Evolutionary conservation across 2,113 vertebrate genomes (phyloP), one percentile per base, ranked within the genome.

Genomic region (Tragulus kanchil): DNA sequence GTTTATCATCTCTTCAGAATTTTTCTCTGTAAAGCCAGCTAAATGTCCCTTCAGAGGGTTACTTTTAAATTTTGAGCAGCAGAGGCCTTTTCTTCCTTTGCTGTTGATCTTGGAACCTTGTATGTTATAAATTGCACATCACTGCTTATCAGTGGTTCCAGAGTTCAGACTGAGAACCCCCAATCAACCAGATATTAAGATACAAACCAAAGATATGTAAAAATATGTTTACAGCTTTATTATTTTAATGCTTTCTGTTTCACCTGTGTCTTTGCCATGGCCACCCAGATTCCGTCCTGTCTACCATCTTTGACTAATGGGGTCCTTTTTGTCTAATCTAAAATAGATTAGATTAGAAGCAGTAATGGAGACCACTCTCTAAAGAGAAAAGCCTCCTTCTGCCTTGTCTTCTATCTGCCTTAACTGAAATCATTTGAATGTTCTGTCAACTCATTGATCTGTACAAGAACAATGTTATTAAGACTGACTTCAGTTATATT

Each of bases 21-120:
- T 94, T 94, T 95, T 85, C 45, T 75, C 64, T 31, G 21, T 85
- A 84, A 84, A 93, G 56, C 19, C 61, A 65, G 21, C 69, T 71
- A 87, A 52, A 59, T 86, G 26, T 50, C 42, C 23, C 19, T 54
- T 89, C 36, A 85, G 82, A 90, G 31, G 15, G 8, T 92, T 62
- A 62, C 3, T 54, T 84, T 95, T 42, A 78, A 62, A 50, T 89
- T 94, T 26, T 85, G 52, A 58, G 45, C 59, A 75, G 23, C 28
- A 14, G 17, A 25, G 42, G 3, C 1, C 52, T 83, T 9, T 6
- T 94, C 23, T 89, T 61, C 15, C 50, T 90, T 75, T 52, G 8
- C 6, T 31, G 42, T 67, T 45, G 42, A 88, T 67, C 21, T 94
- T 81, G 42, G 62, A 96, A 59, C 93, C 8, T 85, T 81, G 14